phyloP scores from a whole-genome alignment of 2,888 invertebrate genomes.

The Melitaea athalia region DNA sequence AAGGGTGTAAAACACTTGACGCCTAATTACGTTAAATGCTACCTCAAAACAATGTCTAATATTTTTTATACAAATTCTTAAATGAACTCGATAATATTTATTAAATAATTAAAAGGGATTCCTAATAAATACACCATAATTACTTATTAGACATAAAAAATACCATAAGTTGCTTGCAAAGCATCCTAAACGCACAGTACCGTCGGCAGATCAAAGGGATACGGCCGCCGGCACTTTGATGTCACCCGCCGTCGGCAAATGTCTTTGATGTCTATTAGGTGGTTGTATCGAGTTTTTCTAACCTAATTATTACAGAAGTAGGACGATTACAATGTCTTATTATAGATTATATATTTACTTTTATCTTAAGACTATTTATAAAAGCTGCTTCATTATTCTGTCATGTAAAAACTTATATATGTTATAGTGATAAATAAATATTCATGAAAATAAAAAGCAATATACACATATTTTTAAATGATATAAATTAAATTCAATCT shows the following conservation, averaged over 20 bases:
- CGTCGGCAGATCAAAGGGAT: slow-evolving; percentile 63
- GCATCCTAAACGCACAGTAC: slow-evolving; percentile 40
- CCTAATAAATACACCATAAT: slow-evolving; percentile 22
- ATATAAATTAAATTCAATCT: no score
- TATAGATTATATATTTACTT: slow-evolving; percentile 19
- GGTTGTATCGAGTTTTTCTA: slow-evolving; percentile 50
- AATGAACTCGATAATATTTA: slow-evolving; percentile 7
- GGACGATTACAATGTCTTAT: slow-evolving; percentile 23
- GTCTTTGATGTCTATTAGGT: slow-evolving; percentile 48
- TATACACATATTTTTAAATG: no score
- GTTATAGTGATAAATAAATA: no score
- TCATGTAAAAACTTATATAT: neutral
- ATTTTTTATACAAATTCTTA: slow-evolving; percentile 9
- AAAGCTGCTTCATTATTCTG: neutral
- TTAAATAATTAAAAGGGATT: slow-evolving; percentile 27
- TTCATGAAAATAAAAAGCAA: no score
- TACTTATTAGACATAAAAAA: slow-evolving; percentile 36
- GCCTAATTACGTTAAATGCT: neutral
- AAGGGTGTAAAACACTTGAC: slow-evolving; percentile 1
- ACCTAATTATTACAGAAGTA: slow-evolving; percentile 48
- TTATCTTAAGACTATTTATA: slow-evolving; percentile 11
- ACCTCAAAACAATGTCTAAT: neutral
- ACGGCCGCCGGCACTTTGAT: slow-evolving; percentile 64
- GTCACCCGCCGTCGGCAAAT: slow-evolving; percentile 63
- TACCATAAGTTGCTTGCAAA: slow-evolving; percentile 21